A percentile compares a stretch with the other conserved stretches of the same genome.
phyloP scores from a whole-genome alignment of 2,113 vertebrate genomes.

The Butastur rufipennis region DNA sequence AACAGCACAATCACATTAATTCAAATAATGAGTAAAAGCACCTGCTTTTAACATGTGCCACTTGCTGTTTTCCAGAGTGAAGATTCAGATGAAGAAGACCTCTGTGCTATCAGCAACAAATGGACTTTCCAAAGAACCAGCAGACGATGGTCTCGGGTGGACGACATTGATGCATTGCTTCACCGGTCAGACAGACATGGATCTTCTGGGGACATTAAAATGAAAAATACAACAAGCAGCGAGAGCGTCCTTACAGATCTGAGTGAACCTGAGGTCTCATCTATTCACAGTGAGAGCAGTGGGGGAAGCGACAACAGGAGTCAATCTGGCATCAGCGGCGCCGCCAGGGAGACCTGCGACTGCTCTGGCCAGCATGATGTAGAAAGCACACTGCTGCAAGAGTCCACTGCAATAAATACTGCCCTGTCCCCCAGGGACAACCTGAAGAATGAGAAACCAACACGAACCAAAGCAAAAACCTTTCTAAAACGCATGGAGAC shows the following conservation, averaged over 20 bases:
- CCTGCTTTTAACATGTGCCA: neutral
- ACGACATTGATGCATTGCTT: constrained; percentile 78
- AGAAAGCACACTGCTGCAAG: constrained; percentile 77
- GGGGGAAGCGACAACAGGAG: constrained; percentile 76
- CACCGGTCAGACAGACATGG: constrained; percentile 71
- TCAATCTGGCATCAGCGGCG: constrained; percentile 17
- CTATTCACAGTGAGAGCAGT: constrained; percentile 90
- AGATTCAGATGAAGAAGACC: constrained; percentile 96
- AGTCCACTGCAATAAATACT: constrained; percentile 65
- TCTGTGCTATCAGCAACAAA: constrained; percentile 92
- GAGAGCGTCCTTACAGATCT: constrained; percentile 94
- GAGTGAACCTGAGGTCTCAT: constrained; percentile 91
- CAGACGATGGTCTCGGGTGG: constrained; percentile 92
- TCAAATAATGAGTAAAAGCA: neutral
- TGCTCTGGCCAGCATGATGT: constrained; percentile 70
- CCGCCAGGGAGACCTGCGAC: constrained; percentile 76
- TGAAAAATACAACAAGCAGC: constrained; percentile 88
- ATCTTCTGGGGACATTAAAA: constrained; percentile 74
- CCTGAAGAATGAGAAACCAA: constrained; percentile 82
- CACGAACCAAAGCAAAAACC: constrained; percentile 85
- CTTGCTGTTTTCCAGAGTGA: constrained; percentile 80
- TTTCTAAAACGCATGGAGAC: constrained; percentile 92
- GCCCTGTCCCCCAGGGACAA: constrained; percentile 70
- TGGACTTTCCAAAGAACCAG: constrained; percentile 98
- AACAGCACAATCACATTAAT: neutral